Base-by-base conservation (phyloP, 1,140 invertebrate genomes). In the Dendrolimus kikuchii region DNA sequence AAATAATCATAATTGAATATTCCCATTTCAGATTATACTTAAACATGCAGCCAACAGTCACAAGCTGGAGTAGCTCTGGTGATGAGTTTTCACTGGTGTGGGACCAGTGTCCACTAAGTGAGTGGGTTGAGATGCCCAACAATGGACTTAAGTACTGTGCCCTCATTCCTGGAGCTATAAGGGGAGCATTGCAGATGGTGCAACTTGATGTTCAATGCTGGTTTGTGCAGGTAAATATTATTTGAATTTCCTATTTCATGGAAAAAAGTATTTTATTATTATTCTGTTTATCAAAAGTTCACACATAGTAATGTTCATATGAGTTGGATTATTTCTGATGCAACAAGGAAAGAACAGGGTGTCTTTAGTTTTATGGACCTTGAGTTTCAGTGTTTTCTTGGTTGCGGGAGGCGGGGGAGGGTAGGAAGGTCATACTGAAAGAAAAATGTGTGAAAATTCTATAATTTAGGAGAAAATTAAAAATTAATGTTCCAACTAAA, bases 181-280 rank as follows among this genome's bases (percentile, higher is more conserved):
- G 96, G 67, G 98, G 98, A 47, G 97, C 97, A 41, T 90, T 99
- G 68, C 98, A 99, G 91, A 99, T 99, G 97, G 96, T 99, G 56
- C 92, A 94, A 65, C 86, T 94, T 64, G 93, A 93, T 81, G 90
- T 94, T n/a, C 92, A 93, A 60, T 91, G 91, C 64, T 94, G 93
- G 93, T 93, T 94, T 87, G 90, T 93, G 4, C 92, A 92, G 88
- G 90, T 90, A 84, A 47, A 2, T 9, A 43, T 36, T 5, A 39
- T 41, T 7, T 46, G n/a, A 51, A 53, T 41, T 6, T 47, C 41
- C 47, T 7, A 36, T 7, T 5, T 63, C 51, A 52, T 40, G 7
- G 36, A 59, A 47, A n/a, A 23, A 44, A 38, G 5, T 9, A 40
- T 9, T 39, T 49, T 9, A 49, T 40, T 6, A 40, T 40, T 43